Conservation (phyloP, 2,888 invertebrate species). For the Protodeltote pygarga region DNA sequence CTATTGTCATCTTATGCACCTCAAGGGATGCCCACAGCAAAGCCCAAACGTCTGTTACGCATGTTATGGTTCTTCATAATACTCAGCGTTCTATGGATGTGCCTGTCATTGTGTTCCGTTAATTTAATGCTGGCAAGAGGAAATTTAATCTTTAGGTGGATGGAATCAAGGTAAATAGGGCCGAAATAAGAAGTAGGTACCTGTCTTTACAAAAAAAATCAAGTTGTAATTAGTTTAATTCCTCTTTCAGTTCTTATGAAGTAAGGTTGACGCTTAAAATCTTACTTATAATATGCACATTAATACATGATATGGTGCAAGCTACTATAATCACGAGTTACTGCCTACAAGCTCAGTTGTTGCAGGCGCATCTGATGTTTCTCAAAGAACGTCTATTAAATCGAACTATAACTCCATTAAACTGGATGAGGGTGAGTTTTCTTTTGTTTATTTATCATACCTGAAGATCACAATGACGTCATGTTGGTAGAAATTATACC, state of each 20-base stretch:
- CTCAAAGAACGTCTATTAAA: conserved; percentile 91
- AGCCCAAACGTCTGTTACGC: conserved; percentile 90
- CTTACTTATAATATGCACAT: conserved; percentile 89
- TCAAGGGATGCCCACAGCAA: conserved; percentile 86
- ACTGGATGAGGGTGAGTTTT: conserved; percentile 91
- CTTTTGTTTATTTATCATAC: neutral
- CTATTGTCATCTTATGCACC: conserved; percentile 90
- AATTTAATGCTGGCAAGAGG: conserved; percentile 89
- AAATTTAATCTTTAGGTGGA: conserved; percentile 88
- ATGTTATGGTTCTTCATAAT: conserved; percentile 91
- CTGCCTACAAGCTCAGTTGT: conserved; percentile 92
- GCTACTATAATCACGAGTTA: conserved; percentile 94
- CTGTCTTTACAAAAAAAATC: no score
- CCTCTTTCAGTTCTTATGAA: conserved; percentile 83
- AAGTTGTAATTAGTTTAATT: neutral
- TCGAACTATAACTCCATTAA: conserved; percentile 90
- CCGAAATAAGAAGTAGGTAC: neutral
- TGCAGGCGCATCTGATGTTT: conserved; percentile 91
- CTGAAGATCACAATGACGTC: no score
- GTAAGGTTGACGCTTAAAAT: conserved; percentile 85
- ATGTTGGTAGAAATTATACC: no score
- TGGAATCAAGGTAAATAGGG: conserved; percentile 83
- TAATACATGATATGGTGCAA: conserved; percentile 93
- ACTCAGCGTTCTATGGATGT: conserved; percentile 90
- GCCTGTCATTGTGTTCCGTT: conserved; percentile 89